Conservation (phyloP, 2,888 invertebrate genomes). For the Melipona bicolor region DNA sequence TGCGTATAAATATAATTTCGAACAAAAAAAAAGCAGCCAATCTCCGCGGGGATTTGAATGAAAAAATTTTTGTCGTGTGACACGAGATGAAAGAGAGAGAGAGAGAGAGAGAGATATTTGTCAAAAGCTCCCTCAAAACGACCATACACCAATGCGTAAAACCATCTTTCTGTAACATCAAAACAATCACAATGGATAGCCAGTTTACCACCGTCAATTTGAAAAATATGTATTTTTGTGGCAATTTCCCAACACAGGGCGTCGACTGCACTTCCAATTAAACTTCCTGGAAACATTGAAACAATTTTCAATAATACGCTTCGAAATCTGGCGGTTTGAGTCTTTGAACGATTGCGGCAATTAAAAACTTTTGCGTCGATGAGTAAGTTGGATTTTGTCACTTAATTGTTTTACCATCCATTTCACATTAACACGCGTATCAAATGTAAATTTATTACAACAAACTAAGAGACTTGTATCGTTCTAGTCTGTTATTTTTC, state of each 20-base stretch:
- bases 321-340: neutral
- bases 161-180: neutral
- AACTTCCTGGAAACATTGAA: constrained; percentile 1
- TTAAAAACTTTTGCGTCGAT: too few species aligned
- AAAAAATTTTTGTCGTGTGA: neutral
- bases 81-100: too few species aligned
- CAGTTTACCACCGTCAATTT: neutral
- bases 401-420: too few species aligned
- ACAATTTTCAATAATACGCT: constrained; percentile 18
- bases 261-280: too few species aligned
- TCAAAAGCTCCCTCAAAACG: neutral
- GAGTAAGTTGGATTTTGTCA: too few species aligned
- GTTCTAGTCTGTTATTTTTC: too few species aligned
- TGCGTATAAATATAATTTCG: neutral
- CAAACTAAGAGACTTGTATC: too few species aligned
- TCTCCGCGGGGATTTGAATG: neutral
- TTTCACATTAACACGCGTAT: too few species aligned
- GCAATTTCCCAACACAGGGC: neutral
- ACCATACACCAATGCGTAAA: neutral
- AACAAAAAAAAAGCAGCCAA: neutral
- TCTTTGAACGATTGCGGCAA: too few species aligned
- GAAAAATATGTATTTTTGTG: neutral
- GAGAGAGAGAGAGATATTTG: too few species aligned
- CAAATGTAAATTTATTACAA: too few species aligned
- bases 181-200: neutral